A percentile compares a stretch with the other conserved stretches of the same genome.
These are phyloP conservation scores for Crotophaga sulcirostris DNA, from an alignment of 2,113 vertebrate species.

Conservation along the genomic window DNA sequence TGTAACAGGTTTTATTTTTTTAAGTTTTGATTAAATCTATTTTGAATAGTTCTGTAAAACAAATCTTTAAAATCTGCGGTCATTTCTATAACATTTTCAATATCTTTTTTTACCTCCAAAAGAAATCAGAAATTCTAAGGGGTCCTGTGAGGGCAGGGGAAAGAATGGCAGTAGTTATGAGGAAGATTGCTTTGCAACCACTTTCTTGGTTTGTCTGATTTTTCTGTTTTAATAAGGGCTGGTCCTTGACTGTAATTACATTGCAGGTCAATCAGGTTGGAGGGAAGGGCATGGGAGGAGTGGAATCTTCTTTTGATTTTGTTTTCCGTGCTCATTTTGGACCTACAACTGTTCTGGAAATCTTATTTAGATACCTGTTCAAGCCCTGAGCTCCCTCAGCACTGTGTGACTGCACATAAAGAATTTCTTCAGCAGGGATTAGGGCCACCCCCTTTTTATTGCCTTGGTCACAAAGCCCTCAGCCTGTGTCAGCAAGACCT, in stretches of 20 bases:
- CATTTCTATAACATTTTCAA: neutral
- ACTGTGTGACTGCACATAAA: neutral
- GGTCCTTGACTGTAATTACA: neutral
- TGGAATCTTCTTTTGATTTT: neutral
- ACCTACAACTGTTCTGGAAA: neutral
- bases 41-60: neutral
- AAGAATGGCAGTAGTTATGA: neutral
- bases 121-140: neutral
- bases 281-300: neutral
- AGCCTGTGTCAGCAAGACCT: neutral
- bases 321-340: neutral
- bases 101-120: rapidly evolving
- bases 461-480: neutral
- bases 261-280: neutral
- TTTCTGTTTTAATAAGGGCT: neutral
- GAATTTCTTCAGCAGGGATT: neutral
- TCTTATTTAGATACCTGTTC: rapidly evolving
- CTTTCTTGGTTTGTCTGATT: neutral
- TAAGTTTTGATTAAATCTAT: neutral
- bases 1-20: neutral
- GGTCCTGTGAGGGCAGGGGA: neutral
- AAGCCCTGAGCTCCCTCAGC: neutral
- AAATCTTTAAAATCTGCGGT: neutral
- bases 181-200: neutral
- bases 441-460: neutral